Base-by-base conservation (phyloP, 2,888 invertebrate genomes). In the Pocota personata region DNA sequence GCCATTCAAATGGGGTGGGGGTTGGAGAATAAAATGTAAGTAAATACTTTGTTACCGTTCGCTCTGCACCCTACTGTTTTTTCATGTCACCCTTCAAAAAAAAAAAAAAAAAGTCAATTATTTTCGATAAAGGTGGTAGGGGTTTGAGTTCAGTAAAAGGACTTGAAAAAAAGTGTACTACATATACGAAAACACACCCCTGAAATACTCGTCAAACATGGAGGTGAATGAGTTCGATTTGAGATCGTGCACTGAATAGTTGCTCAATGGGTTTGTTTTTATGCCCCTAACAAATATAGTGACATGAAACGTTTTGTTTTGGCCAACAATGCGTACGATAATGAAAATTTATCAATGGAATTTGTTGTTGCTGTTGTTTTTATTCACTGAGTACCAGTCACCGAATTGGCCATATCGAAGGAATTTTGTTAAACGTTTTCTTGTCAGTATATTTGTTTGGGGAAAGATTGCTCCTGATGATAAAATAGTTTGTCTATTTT, bases 31-130 rank as follows among this genome's bases (percentile, higher is more conserved):
- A 71, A n/a, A 84, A 84, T 84, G 75, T 64, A 84, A 79, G 79
- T 79, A 80, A 75, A 80, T 75, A 73, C 73, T 66, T 58, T 72
- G 66, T 27, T 46, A 57, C 57, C 48, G 14, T n/a, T 60, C 32
- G 24, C 35, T 43, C 46, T 58, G 32, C 62, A 48, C 14, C 40
- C 48, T 69, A 32, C 12, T 64, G 27, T n/a, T 30, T 48, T 64
- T 55, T 21, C 16, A 50, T 75, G 50, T 40, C 80, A 75, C 84
- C 80, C 84, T 75, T 64, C 37, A 27, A 40, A 21, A 35, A n/a
- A n/a, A n/a, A n/a, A n/a, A 69, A 37, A 21, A 50, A 62, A 78
- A 79, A 73, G 62, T 73, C 73, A 84, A 79, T 83, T 79, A 83
- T 73, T 79, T 73, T 40, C 73, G 35, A 50, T 73, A 58, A 69